Conservation (phyloP, 2,797 vertebrate species). For the Arnoldichthys spilopterus region DNA sequence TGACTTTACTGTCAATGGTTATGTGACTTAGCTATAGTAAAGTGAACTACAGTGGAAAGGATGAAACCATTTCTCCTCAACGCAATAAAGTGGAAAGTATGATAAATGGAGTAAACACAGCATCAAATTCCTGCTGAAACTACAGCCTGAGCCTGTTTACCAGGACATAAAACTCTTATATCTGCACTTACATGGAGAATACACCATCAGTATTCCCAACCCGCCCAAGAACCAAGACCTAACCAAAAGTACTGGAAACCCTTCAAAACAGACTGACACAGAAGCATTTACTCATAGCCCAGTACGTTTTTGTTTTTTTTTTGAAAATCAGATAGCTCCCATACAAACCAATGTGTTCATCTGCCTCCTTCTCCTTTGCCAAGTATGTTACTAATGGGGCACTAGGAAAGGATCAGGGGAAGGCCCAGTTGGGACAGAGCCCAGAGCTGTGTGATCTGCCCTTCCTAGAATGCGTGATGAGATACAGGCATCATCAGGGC, state of each 20-base stretch:
- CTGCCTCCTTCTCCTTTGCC: not conserved
- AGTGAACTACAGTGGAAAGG: too few relatives aligned
- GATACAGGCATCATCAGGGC: conserved; percentile 35
- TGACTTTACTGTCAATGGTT: too few relatives aligned
- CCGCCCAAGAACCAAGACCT: not conserved
- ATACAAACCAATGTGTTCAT: not conserved
- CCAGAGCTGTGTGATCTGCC: conserved; percentile 45
- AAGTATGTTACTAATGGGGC: conserved; percentile 27
- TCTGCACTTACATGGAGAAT: not conserved
- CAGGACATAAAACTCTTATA: not conserved
- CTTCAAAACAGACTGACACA: too few relatives aligned
- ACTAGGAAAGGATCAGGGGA: conserved; percentile 15
- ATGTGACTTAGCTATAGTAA: too few relatives aligned
- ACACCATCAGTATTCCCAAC: too few relatives aligned
- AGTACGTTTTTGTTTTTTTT: not conserved
- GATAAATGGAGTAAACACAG: too few relatives aligned
- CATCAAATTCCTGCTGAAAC: not conserved
- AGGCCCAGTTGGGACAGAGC: conserved; percentile 33
- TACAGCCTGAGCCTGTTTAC: not conserved
- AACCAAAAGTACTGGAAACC: too few relatives aligned
- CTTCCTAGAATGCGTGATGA: conserved; percentile 42
- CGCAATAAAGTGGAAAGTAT: too few relatives aligned
- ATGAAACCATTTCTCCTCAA: too few relatives aligned
- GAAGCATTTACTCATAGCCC: not conserved
- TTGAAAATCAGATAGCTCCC: not conserved